Base-by-base conservation (phyloP, 2,888 invertebrate genomes). In the Geotrupes spiniger region DNA sequence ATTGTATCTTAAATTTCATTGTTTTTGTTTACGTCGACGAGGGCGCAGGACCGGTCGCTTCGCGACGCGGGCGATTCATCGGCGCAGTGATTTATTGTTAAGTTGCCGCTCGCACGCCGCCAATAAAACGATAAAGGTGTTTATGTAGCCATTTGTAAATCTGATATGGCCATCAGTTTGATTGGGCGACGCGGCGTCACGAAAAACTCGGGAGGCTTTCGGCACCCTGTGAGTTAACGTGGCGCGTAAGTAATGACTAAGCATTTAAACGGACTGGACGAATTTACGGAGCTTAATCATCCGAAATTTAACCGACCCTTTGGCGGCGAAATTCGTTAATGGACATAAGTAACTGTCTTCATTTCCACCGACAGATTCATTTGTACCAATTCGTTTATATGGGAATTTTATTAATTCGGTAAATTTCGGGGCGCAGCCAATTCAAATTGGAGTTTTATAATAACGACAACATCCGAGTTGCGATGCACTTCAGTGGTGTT, bases 231-330 rank as follows among this genome's bases (percentile, higher is more conserved):
- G 25, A 36, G 33, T 31, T 42, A 25, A 43, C 16, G 12, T 10
- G 33, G 14, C 5, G 9, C 8, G 33, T 14, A 33, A 33, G 14
- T 41, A 49, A 49, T 49, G 49, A 49, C 49, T 45, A 49, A 49
- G 49, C 49, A 39, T 49, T 49, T 49, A 49, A 49, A 49, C 49
- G 45, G 40, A 37, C 48, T 42, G 41, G 28, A 16, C 15, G 27
- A 28, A 4, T 3, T 15, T 17, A 15, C 21, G 28, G 17, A 42
- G 36, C 57, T 63, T 64, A 69, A 69, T 68, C 68, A 65, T 61
- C 65, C 63, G 63, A 68, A 68, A 66, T 68, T 64, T 64, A 63
- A 60, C 64, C 64, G 41, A 62, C 63, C 64, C 65, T 68, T 67
- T 67, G 69, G 60, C 65, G 67, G 65, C 60, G 26, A 17, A 37